phyloP scores from a whole-genome alignment of 2,888 invertebrate genomes.

The Drosophila anomelani region DNA sequence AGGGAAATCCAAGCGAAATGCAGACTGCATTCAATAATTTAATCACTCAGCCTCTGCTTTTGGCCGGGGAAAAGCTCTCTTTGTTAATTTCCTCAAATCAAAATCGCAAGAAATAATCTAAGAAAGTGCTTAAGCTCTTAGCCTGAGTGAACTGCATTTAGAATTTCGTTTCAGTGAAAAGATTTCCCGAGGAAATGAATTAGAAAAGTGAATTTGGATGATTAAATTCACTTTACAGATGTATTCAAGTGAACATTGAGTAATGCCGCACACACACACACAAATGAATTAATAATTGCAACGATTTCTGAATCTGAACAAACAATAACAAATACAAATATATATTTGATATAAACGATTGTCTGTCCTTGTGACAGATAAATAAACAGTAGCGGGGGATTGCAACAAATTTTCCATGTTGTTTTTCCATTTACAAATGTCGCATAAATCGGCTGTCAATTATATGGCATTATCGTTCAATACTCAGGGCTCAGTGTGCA shows the following conservation, averaged over 20 bases:
- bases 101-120: constrained; percentile 40
- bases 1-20: constrained; percentile 1
- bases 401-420: constrained; percentile 8
- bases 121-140: constrained; percentile 47
- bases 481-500: constrained; percentile 34
- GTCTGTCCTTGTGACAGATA: neutral
- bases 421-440: constrained; percentile 48
- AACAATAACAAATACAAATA: constrained; percentile 9
- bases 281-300: constrained; percentile 29
- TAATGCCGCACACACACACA: neutral
- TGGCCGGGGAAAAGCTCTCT: constrained; percentile 11
- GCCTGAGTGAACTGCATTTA: constrained; percentile 2
- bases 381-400: constrained; percentile 1
- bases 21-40: constrained; percentile 48
- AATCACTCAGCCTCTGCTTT: constrained; percentile 38
- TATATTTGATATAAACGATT: neutral
- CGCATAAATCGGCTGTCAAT: constrained; percentile 77
- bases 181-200: constrained; percentile 4
- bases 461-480: constrained; percentile 68
- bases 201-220: constrained; percentile 2
- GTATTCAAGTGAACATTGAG: neutral
- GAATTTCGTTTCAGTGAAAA: neutral
- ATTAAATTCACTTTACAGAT: neutral
- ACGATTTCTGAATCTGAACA: constrained; percentile 15
- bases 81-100: constrained; percentile 36